A percentile compares a stretch with the other conserved stretches of the same genome.
phyloP scores from a whole-genome alignment of 1,140 invertebrate species.

The Druon quercuslanigerum region DNA sequence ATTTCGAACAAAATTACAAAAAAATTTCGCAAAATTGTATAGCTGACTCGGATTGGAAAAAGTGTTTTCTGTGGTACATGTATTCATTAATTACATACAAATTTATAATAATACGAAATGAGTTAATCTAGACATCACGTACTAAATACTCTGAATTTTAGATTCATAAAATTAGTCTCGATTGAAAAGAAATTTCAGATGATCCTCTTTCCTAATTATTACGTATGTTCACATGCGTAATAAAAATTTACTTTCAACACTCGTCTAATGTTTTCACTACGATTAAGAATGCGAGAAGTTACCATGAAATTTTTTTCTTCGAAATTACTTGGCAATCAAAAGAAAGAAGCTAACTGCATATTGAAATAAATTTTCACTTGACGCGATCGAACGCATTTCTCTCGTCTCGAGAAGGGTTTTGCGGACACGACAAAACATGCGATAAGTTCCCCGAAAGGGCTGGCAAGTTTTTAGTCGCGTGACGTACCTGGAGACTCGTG shows the following conservation, averaged over 20 bases:
- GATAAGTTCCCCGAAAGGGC: constrained; percentile 20
- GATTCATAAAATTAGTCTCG: no score
- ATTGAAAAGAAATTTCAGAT: no score
- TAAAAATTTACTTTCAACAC: constrained; percentile 31
- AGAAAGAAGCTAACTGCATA: constrained; percentile 12
- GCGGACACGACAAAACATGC: neutral
- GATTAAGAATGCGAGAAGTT: constrained; percentile 16
- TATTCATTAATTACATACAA: no score
- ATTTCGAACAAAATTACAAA: no score
- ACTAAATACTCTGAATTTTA: no score
- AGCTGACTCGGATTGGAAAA: no score
- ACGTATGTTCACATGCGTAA: no score
- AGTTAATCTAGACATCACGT: no score
- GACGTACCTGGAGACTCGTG: neutral
- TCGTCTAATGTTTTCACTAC: neutral
- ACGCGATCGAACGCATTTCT: constrained; percentile 29
- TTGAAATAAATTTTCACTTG: constrained; percentile 32
- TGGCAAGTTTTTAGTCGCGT: constrained; percentile 23
- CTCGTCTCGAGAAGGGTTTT: neutral
- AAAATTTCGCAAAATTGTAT: no score
- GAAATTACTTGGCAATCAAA: constrained; percentile 18
- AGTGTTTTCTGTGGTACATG: no score
- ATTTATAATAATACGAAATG: no score
- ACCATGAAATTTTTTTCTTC: constrained; percentile 5
- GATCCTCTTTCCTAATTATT: constrained; percentile 29